Evolutionary conservation across 2,888 invertebrate genomes (phyloP).

Genomic region (Suillia variegata): DNA sequence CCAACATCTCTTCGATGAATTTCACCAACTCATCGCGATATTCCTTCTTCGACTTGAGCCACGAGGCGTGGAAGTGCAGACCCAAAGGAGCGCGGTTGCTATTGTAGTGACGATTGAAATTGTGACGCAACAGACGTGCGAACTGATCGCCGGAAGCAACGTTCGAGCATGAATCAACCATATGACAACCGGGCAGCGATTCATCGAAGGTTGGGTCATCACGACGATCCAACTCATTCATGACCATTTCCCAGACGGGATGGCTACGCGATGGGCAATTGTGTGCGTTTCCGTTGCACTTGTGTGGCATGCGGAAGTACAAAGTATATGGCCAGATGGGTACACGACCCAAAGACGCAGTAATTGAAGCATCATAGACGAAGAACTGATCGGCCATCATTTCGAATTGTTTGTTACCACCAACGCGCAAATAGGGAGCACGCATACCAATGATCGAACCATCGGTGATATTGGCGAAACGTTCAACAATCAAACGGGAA

Average conservation of each 20-base stretch:
- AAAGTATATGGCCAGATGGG: constrained; percentile 98
- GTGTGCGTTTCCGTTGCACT: constrained; percentile 91
- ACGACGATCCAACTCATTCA: constrained; percentile 92
- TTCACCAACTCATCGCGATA: constrained; percentile 89
- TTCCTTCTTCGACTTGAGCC: constrained; percentile 93
- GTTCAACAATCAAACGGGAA: constrained; percentile 81
- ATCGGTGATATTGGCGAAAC: constrained; percentile 90
- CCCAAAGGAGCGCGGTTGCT: constrained; percentile 92
- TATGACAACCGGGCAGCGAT: constrained; percentile 90
- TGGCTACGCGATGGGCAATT: constrained; percentile 90
- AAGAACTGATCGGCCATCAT: constrained; percentile 97
- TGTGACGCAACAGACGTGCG: constrained; percentile 85
- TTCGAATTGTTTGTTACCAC: constrained; percentile 93
- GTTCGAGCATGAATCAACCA: constrained; percentile 93
- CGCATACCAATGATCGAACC: constrained; percentile 87
- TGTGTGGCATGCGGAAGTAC: constrained; percentile 95
- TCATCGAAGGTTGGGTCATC: constrained; percentile 94
- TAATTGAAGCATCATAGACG: constrained; percentile 93
- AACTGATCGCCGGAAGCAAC: constrained; percentile 91
- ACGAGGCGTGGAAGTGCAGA: constrained; percentile 92
- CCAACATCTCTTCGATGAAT: constrained; percentile 92
- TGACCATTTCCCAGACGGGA: constrained; percentile 96
- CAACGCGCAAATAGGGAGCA: constrained; percentile 87
- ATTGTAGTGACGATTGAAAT: constrained; percentile 92
- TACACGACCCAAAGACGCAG: constrained; percentile 84